These are phyloP conservation scores for Sebastes itinus DNA, from an alignment of 2,797 vertebrate genomes.

Conservation along the genomic window DNA sequence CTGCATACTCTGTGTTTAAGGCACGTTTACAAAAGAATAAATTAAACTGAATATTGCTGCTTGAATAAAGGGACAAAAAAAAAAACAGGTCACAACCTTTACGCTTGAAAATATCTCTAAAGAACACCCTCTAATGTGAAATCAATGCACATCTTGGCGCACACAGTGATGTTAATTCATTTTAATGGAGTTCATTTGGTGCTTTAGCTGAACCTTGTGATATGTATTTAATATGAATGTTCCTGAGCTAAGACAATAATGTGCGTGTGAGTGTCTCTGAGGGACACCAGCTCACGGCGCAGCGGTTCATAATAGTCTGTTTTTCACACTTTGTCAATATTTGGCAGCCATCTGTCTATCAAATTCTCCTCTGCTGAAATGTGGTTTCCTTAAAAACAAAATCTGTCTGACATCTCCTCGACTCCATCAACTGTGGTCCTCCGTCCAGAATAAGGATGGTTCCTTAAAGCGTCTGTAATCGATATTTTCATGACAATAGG, in stretches of 20 bases:
- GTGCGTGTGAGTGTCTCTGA: constrained; percentile 10
- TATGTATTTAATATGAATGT: neutral
- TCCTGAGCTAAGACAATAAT: neutral
- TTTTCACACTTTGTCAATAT: constrained; percentile 63
- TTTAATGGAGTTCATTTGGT: neutral
- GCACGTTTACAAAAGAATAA: too few species aligned
- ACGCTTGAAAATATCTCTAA: neutral
- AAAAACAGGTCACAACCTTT: neutral
- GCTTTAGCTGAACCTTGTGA: neutral
- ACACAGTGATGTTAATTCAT: neutral
- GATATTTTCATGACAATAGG: neutral
- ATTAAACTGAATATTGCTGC: too few species aligned
- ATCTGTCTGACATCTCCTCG: neutral
- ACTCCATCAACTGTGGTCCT: neutral
- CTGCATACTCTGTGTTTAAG: too few species aligned
- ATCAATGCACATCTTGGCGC: neutral
- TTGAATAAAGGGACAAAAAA: neutral
- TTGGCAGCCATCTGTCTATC: constrained; percentile 42
- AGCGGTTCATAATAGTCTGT: constrained; percentile 26
- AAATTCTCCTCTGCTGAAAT: neutral
- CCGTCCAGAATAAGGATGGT: neutral
- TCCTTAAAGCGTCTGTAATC: neutral
- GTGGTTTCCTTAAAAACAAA: neutral
- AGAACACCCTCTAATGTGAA: neutral
- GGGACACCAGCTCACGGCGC: constrained; percentile 20